These are phyloP conservation scores for Stomatorhinus walkeri DNA, from an alignment of 2,797 vertebrate genomes.

Conservation along the genomic window DNA sequence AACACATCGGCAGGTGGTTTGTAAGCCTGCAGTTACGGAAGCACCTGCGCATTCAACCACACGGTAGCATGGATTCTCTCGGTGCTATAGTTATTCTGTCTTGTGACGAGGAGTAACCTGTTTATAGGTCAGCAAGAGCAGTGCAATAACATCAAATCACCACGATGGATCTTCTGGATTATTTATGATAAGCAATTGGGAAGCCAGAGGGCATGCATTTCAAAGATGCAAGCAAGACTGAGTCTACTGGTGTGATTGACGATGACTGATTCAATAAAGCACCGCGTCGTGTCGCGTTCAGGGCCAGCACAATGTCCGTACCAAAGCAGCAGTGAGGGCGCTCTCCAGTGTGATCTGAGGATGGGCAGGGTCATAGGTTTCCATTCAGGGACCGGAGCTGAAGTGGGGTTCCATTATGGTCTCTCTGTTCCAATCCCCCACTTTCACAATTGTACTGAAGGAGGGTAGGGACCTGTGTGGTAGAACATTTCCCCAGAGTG, in stretches of 20 bases:
- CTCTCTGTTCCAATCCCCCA: background rate
- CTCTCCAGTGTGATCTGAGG: background rate
- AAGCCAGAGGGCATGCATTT: background rate
- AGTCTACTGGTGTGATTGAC: background rate
- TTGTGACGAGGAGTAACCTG: background rate
- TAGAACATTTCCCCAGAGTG: background rate
- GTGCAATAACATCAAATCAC: background rate
- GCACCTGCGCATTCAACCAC: background rate
- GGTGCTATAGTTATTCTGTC: background rate
- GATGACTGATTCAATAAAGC: background rate
- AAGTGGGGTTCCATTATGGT: background rate
- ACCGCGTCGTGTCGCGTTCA: background rate
- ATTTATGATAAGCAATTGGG: background rate
- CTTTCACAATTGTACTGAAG: background rate
- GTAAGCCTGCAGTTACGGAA: background rate
- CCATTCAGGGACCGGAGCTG: background rate
- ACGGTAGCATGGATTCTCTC: background rate
- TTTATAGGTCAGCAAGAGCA: background rate
- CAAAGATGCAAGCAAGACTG: background rate
- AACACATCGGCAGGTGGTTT: background rate
- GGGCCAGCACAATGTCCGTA: background rate
- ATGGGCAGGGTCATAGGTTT: background rate
- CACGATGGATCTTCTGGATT: background rate
- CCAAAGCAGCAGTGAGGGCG: background rate
- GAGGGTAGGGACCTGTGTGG: background rate